Conservation (phyloP, 2,888 invertebrate genomes). For the Drosophila pseudotalamancana region DNA sequence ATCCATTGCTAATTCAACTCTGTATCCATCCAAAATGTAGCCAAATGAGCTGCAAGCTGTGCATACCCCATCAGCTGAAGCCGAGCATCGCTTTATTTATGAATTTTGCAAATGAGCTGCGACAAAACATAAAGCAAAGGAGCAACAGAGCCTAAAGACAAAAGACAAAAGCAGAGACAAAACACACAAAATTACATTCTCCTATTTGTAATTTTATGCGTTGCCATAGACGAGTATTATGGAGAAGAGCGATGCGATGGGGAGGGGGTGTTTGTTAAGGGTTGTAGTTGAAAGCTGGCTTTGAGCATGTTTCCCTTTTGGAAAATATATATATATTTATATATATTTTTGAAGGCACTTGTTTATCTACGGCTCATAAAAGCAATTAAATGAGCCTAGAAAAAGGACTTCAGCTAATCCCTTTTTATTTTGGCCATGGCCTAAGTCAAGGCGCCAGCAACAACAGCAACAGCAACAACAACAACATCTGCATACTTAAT, state of each 20-base stretch:
- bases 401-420: conserved; percentile 68
- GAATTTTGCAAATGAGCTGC: conserved; percentile 55
- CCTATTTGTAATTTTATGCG: conserved; percentile 44
- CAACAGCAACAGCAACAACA: conserved; percentile 31
- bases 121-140: conserved; percentile 36
- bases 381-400: conserved; percentile 72
- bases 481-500: conserved; percentile 75
- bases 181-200: conserved; percentile 27
- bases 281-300: neutral
- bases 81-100: conserved; percentile 25
- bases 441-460: neutral
- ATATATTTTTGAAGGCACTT: conserved; percentile 39
- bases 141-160: conserved; percentile 16
- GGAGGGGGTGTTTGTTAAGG: neutral
- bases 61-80: neutral
- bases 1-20: no score
- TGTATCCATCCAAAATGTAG: no score
- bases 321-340: no score
- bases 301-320: conserved; percentile 21
- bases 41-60: neutral
- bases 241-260: neutral
- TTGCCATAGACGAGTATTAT: conserved; percentile 19
- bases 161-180: conserved; percentile 8
- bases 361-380: conserved; percentile 61
- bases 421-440: conserved; percentile 23